Evolutionary conservation across 2,797 vertebrate species (phyloP).

Genomic region (Micrastur ruficollis): DNA sequence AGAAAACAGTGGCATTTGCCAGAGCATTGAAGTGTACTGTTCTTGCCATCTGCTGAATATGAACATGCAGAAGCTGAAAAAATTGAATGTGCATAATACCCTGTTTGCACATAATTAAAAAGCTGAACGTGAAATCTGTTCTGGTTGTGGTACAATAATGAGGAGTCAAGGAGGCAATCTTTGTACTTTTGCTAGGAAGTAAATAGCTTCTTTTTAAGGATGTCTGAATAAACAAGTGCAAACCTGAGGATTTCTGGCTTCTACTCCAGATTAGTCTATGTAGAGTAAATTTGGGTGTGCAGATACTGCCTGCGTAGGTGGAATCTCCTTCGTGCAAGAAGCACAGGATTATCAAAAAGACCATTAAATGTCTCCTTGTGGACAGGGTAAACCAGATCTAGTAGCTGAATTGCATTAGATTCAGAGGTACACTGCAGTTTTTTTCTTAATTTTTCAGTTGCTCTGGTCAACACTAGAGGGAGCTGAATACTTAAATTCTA

Average conservation of each 20-base stretch:
- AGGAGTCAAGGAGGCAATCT: neutral
- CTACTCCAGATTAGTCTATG: neutral
- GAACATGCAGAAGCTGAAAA: neutral
- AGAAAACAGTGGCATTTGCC: neutral
- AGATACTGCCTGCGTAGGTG: neutral
- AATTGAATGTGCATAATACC: neutral
- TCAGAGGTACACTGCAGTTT: neutral
- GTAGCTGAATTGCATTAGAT: neutral
- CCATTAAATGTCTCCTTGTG: neutral
- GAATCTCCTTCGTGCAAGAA: neutral
- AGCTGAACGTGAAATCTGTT: neutral
- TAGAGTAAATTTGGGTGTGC: neutral
- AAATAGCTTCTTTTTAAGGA: neutral
- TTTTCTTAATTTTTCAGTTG: neutral
- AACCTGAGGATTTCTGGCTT: neutral
- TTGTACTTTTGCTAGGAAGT: neutral
- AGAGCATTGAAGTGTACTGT: neutral
- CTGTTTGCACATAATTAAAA: neutral
- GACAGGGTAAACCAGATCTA: neutral
- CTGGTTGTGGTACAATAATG: neutral
- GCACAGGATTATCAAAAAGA: neutral
- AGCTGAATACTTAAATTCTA: neutral
- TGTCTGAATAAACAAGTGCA: neutral
- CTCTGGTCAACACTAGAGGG: constrained; percentile 30
- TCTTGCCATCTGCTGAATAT: neutral